Conservation (phyloP, 2,888 invertebrate species). For the Pegoplata infirma region DNA sequence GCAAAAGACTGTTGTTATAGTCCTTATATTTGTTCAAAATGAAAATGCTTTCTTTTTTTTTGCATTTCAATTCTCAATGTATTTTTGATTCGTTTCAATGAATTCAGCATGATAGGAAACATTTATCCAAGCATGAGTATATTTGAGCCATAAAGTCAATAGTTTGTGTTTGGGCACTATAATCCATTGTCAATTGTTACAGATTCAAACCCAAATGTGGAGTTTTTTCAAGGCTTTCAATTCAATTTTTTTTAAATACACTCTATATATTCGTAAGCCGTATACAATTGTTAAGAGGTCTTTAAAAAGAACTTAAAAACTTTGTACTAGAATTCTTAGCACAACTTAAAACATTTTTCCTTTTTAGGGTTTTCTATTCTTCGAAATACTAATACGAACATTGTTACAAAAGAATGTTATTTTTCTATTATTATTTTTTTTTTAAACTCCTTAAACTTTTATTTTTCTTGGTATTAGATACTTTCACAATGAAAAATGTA, state of each 20-base stretch:
- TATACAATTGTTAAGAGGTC: slow-evolving; percentile 22
- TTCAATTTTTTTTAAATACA: slow-evolving; percentile 4
- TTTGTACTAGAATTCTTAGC: background rate
- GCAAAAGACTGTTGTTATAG: too few species aligned
- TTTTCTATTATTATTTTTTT: too few species aligned
- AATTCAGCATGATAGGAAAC: too few species aligned
- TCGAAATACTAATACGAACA: background rate
- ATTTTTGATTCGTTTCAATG: background rate
- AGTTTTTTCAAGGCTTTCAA: slow-evolving; percentile 10
- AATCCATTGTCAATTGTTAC: slow-evolving; percentile 38
- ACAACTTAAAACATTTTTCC: slow-evolving; percentile 5
- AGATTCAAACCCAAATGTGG: slow-evolving; percentile 22
- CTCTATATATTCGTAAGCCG: background rate
- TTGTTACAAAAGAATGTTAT: background rate
- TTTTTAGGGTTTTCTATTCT: slow-evolving; percentile 13
- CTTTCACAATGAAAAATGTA: background rate
- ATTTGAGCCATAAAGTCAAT: slow-evolving; percentile 6
- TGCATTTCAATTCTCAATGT: background rate
- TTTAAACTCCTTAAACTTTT: background rate
- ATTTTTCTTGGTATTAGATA: background rate
- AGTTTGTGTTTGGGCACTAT: slow-evolving; percentile 16
- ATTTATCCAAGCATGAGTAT: background rate
- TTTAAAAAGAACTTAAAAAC: slow-evolving; percentile 3
- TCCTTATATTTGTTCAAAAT: background rate
- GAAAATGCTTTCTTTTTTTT: background rate